Base-by-base conservation (phyloP, 2,888 invertebrate species). In the Drosophila tanythrix region DNA sequence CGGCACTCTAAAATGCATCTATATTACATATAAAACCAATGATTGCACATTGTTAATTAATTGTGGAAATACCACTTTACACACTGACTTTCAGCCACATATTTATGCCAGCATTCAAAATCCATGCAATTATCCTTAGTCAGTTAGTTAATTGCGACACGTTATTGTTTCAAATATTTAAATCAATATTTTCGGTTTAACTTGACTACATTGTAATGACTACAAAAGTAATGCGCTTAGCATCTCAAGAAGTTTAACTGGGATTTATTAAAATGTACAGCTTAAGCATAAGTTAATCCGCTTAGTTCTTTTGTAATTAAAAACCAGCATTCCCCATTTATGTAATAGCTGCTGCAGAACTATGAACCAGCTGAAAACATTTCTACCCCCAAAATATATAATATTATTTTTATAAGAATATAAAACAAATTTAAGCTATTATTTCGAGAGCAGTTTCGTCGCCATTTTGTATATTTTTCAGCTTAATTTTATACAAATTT, bases 381-480 rank as follows among this genome's bases (percentile, higher is more conserved):
- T 31, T n/a, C 1, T 15, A 40, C 5, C 1, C 1, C 7, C 7
- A 0, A 13, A 29, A 56, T 15, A 15, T 8, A 46, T 15, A 29
- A 29, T 43, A 18, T 15, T 5, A 18, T 21, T 31, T 11, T 3
- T 7, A 18, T 18, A 18, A 29, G 10, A 2, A 25, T 3, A 25
- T 2, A 11, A 6, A 25, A 13, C 13, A 11, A n/a, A 15, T 27
- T 25, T 10, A 13, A 40, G 13, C 8, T 13, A 38, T 29, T n/a
- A 35, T 11, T 70, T 25, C 3, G 0, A 11, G 3, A 4, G 31
- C n/a, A 35, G 11, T 7, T 29, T 36, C 25, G n/a, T 3, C 84
- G 78, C 84, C 83, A 83, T 83, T 83, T 83, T 83, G 83, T 69
- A 38, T n/a, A 25, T 35, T 51, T 55, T 15, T 18, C 6, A 55